A percentile compares a stretch with the other conserved stretches of the same genome.
These are phyloP conservation scores for Buathra laborator DNA, from an alignment of 2,888 invertebrate genomes.

Conservation along the genomic window DNA sequence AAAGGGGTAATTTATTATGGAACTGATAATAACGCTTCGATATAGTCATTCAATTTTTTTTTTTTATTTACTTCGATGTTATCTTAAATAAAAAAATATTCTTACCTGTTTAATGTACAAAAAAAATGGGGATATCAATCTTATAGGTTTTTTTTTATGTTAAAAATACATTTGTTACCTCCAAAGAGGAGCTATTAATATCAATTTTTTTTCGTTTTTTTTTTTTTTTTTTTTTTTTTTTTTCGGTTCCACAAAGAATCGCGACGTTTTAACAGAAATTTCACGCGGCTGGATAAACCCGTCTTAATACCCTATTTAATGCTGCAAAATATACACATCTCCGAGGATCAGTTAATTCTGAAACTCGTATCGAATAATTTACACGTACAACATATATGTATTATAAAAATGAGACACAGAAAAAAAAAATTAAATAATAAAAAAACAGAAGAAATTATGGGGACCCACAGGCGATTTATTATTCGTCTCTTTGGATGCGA, in stretches of 20 bases:
- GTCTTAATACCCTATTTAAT: conserved; percentile 32
- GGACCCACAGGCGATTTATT: conserved; percentile 56
- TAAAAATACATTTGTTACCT: background rate
- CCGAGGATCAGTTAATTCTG: conserved; percentile 37
- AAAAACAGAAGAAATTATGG: background rate
- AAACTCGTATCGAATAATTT: conserved; percentile 53
- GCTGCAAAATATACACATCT: conserved; percentile 23
- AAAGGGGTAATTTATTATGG: too few species aligned
- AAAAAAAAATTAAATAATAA: conserved; percentile 1
- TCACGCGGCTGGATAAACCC: background rate
- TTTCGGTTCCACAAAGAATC: background rate
- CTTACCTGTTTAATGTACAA: background rate
- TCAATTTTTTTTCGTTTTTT: background rate
- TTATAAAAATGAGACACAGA: conserved; percentile 16
- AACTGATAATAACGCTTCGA: too few species aligned
- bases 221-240: background rate
- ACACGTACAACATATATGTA: conserved; percentile 2
- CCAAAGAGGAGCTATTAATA: background rate
- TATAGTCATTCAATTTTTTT: too few species aligned
- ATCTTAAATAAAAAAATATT: too few species aligned
- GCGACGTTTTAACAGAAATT: background rate
- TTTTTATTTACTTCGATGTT: too few species aligned
- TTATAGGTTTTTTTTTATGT: background rate
- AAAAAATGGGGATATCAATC: background rate
- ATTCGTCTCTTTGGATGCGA: conserved; percentile 58